These are phyloP conservation scores for Hirtodrosophila confusa DNA, from an alignment of 2,888 invertebrate species.

Conservation along the genomic window DNA sequence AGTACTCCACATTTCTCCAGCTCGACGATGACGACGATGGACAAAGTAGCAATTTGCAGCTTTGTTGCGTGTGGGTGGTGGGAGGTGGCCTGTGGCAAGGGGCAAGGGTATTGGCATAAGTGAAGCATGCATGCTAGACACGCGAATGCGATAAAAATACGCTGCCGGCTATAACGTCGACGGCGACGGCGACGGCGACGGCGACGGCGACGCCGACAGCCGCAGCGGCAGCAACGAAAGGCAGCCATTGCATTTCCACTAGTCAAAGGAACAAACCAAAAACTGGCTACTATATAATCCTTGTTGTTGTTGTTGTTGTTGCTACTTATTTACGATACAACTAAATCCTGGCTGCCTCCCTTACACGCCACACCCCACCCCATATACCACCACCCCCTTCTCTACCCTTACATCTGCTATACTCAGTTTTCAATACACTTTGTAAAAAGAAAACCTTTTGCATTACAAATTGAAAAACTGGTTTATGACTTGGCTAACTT, in stretches of 20 bases:
- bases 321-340: slow-evolving; percentile 66
- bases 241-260: slow-evolving; percentile 45
- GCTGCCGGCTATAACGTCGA: slow-evolving; percentile 13
- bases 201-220: too few relatives aligned
- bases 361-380: neutral
- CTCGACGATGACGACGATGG: slow-evolving; percentile 31
- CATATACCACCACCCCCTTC: neutral
- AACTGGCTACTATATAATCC: slow-evolving; percentile 10
- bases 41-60: slow-evolving; percentile 78
- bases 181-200: slow-evolving; percentile 1
- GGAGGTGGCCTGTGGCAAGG: slow-evolving; percentile 9
- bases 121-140: slow-evolving; percentile 75
- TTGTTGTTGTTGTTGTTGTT: slow-evolving; percentile 31
- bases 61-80: slow-evolving; percentile 64
- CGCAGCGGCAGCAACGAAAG: slow-evolving; percentile 28
- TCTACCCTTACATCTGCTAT: neutral
- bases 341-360: slow-evolving; percentile 16
- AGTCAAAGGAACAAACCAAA: slow-evolving; percentile 22
- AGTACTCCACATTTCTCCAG: slow-evolving; percentile 71
- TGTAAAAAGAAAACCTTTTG: slow-evolving; percentile 48
- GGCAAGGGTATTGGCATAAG: slow-evolving; percentile 45
- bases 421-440: slow-evolving; percentile 54
- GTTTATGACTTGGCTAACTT: slow-evolving; percentile 77
- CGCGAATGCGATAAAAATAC: slow-evolving; percentile 72
- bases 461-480: slow-evolving; percentile 69